Evolutionary conservation across 23 tunicate genomes (phyloP).

Genomic region (Trididemnum nubilum): DNA sequence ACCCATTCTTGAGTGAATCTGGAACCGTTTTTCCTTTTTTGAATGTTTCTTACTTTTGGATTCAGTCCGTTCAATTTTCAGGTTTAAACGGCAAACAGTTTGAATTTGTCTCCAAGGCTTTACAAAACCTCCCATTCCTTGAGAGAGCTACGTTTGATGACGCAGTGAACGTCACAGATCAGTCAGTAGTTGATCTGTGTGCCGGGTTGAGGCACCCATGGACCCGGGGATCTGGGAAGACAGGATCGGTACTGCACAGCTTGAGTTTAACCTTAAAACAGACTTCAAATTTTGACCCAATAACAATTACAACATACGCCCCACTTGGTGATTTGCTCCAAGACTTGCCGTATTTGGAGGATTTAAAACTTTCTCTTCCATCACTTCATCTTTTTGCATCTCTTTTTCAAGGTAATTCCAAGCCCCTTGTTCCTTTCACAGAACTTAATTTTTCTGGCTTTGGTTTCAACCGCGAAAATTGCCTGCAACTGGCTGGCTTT

Average conservation of each 20-base stretch:
- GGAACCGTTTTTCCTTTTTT: constrained; percentile 46
- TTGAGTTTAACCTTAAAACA: constrained; percentile 27
- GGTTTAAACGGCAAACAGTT: constrained; percentile 31
- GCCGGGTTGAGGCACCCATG: constrained; percentile 18
- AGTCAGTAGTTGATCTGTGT: constrained; percentile 32
- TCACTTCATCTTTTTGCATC: constrained; percentile 20
- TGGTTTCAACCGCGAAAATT: constrained; percentile 22
- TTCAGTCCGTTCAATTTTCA: constrained; percentile 25
- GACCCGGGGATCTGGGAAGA: background rate
- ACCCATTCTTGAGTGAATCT: constrained; percentile 51
- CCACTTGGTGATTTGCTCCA: constrained; percentile 15
- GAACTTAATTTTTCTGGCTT: constrained; percentile 7
- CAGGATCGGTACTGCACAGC: constrained; percentile 30
- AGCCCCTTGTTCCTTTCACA: constrained; percentile 38
- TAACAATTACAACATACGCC: constrained; percentile 42
- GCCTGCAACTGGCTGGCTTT: constrained; percentile 19
- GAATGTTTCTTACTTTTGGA: constrained; percentile 28
- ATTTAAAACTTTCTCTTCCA: constrained; percentile 17
- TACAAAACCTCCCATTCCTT: constrained; percentile 52
- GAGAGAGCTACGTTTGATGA: constrained; percentile 37
- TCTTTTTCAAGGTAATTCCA: constrained; percentile 8
- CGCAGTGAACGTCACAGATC: constrained; percentile 10
- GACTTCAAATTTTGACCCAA: constrained; percentile 28
- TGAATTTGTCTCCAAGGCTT: constrained; percentile 24
- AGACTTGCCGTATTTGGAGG: constrained; percentile 48